Evolutionary conservation across 2,113 vertebrate species (phyloP).

Genomic region (Oncorhynchus mykiss): DNA sequence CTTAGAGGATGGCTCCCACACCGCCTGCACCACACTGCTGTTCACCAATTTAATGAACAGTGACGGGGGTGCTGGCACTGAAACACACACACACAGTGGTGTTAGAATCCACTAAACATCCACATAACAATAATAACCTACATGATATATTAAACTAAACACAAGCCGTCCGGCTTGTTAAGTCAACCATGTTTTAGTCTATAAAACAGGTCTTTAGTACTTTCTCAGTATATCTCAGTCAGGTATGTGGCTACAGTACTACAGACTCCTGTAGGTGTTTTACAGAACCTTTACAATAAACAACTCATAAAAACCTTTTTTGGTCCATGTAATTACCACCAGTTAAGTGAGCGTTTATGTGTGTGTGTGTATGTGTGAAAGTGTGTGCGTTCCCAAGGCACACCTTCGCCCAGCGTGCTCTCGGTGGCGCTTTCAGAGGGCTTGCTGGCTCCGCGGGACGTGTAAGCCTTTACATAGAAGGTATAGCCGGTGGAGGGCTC

Average conservation of each 20-base stretch:
- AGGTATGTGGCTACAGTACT: too few relatives aligned
- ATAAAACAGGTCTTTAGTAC: too few relatives aligned
- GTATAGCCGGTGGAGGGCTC: slow-evolving; percentile 94
- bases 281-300: too few relatives aligned
- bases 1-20: slow-evolving; percentile 89
- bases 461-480: slow-evolving; percentile 98
- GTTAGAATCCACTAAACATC: not conserved
- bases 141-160: not conserved
- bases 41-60: slow-evolving; percentile 87
- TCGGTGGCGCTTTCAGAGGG: slow-evolving; percentile 81
- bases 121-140: not conserved
- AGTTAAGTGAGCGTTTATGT: not conserved
- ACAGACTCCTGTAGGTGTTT: too few relatives aligned
- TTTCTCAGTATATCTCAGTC: too few relatives aligned
- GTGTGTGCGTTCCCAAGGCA: slow-evolving; percentile 37
- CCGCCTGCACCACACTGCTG: slow-evolving; percentile 81
- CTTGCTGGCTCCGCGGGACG: slow-evolving; percentile 92
- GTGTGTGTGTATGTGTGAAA: not conserved
- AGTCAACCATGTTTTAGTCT: too few relatives aligned
- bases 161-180: too few relatives aligned
- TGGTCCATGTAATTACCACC: too few relatives aligned
- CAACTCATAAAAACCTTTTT: too few relatives aligned
- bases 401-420: slow-evolving; percentile 94
- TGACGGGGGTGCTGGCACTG: slow-evolving; percentile 89
- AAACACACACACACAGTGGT: slow-evolving; percentile 47